These are phyloP conservation scores for Chinchilla lanigera DNA, from an alignment of 2,113 vertebrate species.

Conservation along the genomic window DNA sequence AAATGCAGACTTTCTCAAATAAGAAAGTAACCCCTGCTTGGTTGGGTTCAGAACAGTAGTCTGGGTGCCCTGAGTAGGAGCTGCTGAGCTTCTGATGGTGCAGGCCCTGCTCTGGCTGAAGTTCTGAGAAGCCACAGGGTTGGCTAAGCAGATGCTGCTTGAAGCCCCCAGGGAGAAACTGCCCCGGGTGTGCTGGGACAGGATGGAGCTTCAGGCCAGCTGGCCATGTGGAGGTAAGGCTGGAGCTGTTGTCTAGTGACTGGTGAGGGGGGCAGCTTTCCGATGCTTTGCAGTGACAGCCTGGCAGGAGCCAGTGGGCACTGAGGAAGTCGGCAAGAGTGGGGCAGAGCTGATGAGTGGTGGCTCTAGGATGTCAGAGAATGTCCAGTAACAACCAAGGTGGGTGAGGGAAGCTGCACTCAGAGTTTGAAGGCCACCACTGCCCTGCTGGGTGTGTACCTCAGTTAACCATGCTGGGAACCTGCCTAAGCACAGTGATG, in stretches of 20 bases:
- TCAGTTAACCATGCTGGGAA: background rate
- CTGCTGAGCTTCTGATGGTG: background rate
- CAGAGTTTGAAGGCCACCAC: background rate
- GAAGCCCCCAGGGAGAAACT: background rate
- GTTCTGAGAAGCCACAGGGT: background rate
- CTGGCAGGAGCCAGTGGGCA: background rate
- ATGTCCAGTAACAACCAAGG: background rate
- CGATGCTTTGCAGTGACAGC: background rate
- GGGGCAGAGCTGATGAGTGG: background rate
- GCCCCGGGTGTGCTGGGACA: background rate
- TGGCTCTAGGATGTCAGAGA: background rate
- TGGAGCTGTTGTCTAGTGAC: slow-evolving; percentile 64
- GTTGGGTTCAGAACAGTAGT: background rate
- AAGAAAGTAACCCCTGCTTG: background rate
- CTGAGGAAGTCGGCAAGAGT: background rate
- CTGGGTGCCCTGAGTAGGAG: background rate
- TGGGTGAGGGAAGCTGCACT: background rate
- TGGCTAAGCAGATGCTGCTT: background rate
- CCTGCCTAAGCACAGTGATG: rapidly evolving
- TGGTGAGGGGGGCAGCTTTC: slow-evolving; percentile 18
- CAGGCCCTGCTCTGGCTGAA: background rate
- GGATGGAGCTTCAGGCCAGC: background rate
- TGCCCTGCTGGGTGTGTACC: background rate
- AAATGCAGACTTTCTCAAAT: background rate
- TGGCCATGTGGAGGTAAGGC: slow-evolving; percentile 74